Evolutionary conservation across 2,113 vertebrate genomes (phyloP), one percentile per base, ranked within the genome.

Genomic region (Agelaius tricolor): DNA sequence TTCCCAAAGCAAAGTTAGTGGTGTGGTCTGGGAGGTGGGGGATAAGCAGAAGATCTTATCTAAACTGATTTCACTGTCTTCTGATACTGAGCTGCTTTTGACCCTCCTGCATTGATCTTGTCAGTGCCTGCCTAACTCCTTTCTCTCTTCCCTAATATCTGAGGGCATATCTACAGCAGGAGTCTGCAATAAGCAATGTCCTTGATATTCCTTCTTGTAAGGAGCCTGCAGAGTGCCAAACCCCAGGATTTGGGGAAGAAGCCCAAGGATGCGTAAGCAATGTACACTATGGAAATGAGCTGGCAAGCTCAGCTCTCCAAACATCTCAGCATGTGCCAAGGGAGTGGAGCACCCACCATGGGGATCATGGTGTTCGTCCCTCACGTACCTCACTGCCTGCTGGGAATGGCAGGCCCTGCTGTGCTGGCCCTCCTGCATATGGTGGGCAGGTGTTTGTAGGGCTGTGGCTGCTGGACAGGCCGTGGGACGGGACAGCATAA

Each of bases 321-420:
- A 76, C 30, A 28, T 63, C 68, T 73, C 46, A 15, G 47, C 21
- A 0, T 44, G 69, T 0, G 2, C 79, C 94, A 67, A 27, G 30
- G 57, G 73, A 82, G 59, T 5, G 27, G 59, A 84, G 31, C 1
- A 0, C 58, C 59, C 75, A 30, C 63, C 79, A 6, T 0, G 0
- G 51, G 71, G 65, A 68, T 75, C 22, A 0, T n/a, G n/a, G 24
- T 55, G 7, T 31, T 73, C 28, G 9, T 46, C 49, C 54, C n/a
- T 77, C 23, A 6, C 0, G 0, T 14, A 44, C 19, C 55, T 77
- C 1, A 0, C 67, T 62, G 58, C n/a, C 65, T 83, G 0, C 52
- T 57, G 13, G 62, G 61, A 75, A 10, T 7, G 15, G 83, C 20
- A 65, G 27, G 22, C n/a, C 72, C 44, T 0, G 0, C 30, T 62